Conservation (phyloP, 2,797 vertebrate genomes). For the Cryptoprocta ferox region DNA sequence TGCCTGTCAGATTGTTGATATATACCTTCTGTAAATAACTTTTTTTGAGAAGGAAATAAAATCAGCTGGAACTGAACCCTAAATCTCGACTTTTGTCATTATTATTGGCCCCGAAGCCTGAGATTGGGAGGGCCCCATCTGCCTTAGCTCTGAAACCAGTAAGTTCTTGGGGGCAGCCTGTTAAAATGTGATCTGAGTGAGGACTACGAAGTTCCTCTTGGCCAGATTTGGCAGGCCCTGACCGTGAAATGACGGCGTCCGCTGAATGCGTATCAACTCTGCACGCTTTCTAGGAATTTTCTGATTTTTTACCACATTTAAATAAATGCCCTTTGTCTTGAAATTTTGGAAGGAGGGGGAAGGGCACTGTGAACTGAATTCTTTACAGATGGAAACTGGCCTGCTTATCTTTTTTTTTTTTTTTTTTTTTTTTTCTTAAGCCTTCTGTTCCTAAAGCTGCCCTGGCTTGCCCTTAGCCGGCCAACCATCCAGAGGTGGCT, state of each 20-base stretch:
- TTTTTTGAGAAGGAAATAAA: constrained; percentile 99
- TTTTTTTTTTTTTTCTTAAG: not conserved
- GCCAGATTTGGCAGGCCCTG: constrained; percentile 63
- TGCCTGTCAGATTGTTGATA: constrained; percentile 99
- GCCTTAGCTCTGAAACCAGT: not conserved
- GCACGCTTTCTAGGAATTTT: constrained; percentile 81
- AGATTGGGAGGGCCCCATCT: not conserved
- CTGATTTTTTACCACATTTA: constrained; percentile 42
- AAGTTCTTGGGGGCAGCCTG: not conserved
- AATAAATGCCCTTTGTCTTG: constrained; percentile 66
- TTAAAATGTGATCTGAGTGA: constrained; percentile 34
- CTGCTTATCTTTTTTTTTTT: not conserved
- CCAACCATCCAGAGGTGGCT: not conserved
- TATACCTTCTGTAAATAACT: constrained; percentile 99
- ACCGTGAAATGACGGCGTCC: constrained; percentile 54
- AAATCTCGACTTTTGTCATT: constrained; percentile 87
- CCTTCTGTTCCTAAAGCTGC: constrained; percentile 24
- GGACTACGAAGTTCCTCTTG: constrained; percentile 47
- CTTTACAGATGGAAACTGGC: not conserved
- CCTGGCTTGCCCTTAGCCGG: not conserved
- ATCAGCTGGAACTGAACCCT: constrained; percentile 99
- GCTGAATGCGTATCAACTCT: constrained; percentile 60
- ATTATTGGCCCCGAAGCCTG: constrained; percentile 62
- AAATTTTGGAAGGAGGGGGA: not conserved
- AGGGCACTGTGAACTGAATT: not conserved